Evolutionary conservation across 2,888 invertebrate genomes (phyloP).

Genomic region (Amphimallon solstitiale): DNA sequence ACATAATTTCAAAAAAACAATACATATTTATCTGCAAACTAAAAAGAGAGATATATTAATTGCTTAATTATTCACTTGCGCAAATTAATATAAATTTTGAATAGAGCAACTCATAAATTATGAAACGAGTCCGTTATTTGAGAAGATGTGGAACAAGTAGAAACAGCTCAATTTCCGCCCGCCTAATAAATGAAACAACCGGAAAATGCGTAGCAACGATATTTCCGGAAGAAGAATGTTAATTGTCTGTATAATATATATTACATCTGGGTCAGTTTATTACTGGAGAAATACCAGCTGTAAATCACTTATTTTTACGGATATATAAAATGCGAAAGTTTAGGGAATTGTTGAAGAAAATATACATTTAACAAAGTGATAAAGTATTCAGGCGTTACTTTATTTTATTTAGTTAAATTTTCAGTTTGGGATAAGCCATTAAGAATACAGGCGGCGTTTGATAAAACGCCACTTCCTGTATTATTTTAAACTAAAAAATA

Average conservation of each 20-base stretch:
- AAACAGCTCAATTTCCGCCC: neutral
- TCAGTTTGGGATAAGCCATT: neutral
- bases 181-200: neutral
- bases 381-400: no score
- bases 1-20: no score
- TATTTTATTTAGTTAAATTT: neutral
- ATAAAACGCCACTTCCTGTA: no score
- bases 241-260: slow-evolving; percentile 1
- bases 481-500: no score
- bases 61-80: no score
- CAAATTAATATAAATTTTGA: no score
- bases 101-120: no score
- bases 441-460: no score
- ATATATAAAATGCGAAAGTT: neutral
- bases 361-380: no score
- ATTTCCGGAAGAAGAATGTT: neutral
- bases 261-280: neutral
- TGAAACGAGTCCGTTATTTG: no score
- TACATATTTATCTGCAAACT: no score
- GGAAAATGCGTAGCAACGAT: neutral
- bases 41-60: no score
- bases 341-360: neutral
- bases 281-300: neutral
- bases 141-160: neutral
- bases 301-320: neutral